Percentiles rank a stretch among this genome's conserved stretches.
Evolutionary conservation across 1,140 invertebrate species (phyloP).

Genomic region (Trichonephila clavipes): DNA sequence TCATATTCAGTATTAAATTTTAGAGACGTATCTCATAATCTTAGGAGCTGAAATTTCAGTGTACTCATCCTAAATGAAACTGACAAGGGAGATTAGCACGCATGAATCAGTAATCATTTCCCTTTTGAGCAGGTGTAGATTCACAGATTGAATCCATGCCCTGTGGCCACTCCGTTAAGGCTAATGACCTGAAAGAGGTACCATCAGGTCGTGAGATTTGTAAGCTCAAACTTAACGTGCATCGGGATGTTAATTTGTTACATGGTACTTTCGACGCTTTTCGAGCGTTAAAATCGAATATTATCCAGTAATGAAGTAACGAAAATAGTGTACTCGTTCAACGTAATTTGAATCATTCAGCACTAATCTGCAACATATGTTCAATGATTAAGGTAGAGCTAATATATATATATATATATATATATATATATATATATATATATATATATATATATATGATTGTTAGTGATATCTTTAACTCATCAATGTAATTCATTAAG

Average conservation of each 20-base stretch:
- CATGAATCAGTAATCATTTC: constrained; percentile 39
- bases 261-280: neutral
- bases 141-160: neutral
- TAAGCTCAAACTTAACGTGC: neutral
- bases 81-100: constrained; percentile 14
- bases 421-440: too few relatives aligned
- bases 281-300: neutral
- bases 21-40: neutral
- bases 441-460: too few relatives aligned
- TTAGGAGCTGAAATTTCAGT: constrained; percentile 19
- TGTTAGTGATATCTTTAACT: too few relatives aligned
- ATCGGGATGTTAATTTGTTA: neutral
- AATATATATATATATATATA: too few relatives aligned
- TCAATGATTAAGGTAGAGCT: too few relatives aligned
- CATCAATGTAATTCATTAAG: too few relatives aligned
- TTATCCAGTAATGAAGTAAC: neutral
- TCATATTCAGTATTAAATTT: neutral
- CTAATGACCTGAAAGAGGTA: neutral
- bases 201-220: neutral
- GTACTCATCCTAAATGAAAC: constrained; percentile 21
- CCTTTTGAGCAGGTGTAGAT: constrained; percentile 8
- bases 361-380: too few relatives aligned
- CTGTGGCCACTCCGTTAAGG: neutral
- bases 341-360: too few relatives aligned
- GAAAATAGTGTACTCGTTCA: too few relatives aligned